Evolutionary conservation across 2,113 vertebrate genomes (phyloP).

Genomic region (Marmota flaviventris): DNA sequence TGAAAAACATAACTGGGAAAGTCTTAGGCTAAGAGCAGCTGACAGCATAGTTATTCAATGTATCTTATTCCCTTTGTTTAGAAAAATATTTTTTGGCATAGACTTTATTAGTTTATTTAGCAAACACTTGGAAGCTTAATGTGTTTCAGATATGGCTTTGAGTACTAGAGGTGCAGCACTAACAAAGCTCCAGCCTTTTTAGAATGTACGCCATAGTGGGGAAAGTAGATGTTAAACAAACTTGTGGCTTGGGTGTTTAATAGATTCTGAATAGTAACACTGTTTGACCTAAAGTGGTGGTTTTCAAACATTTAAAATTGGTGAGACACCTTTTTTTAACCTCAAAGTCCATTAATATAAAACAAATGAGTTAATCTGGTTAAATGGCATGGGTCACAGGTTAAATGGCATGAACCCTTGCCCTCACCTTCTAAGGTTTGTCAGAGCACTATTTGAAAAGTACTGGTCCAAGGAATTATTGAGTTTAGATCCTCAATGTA

Average conservation of each 20-base stretch:
- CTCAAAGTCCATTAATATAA: neutral
- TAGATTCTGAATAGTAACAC: neutral
- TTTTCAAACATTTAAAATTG: conserved; percentile 27
- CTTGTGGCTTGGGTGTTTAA: neutral
- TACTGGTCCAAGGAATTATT: neutral
- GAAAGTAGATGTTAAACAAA: neutral
- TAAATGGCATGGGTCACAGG: neutral
- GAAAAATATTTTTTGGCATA: conserved; percentile 14
- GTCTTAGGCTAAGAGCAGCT: neutral
- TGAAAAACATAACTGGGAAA: conserved; percentile 29
- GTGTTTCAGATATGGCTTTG: neutral
- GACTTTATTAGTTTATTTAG: conserved; percentile 32
- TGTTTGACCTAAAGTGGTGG: neutral
- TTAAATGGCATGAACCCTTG: neutral
- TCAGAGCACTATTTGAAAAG: conserved; percentile 37
- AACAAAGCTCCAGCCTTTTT: neutral
- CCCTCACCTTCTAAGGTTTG: neutral
- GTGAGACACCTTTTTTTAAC: neutral
- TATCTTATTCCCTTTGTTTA: conserved; percentile 1
- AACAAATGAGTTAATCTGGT: neutral
- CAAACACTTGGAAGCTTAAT: neutral
- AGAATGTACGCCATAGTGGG: neutral
- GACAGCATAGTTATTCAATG: neutral
- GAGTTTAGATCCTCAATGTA: neutral
- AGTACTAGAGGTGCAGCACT: neutral